Percentiles rank a stretch among this genome's conserved stretches.
Conservation (phyloP, 1,140 invertebrate species). For the Cotesia glomerata region DNA sequence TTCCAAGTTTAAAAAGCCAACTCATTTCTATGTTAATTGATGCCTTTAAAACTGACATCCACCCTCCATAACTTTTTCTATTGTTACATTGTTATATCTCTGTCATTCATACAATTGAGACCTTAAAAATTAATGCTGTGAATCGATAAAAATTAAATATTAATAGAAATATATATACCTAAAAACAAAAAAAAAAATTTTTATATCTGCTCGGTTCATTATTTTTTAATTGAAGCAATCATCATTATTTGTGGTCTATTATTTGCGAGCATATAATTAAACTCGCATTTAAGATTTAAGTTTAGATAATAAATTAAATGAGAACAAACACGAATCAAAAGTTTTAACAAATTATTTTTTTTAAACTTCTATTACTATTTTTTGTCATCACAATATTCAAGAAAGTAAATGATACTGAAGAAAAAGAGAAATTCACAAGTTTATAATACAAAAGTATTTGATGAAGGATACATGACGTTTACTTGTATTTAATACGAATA, state of each 20-base stretch:
- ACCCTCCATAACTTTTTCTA: neutral
- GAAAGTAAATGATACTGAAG: too few relatives aligned
- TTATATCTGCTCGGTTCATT: neutral
- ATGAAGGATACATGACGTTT: neutral
- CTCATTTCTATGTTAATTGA: conserved; percentile 24
- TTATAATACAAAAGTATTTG: neutral
- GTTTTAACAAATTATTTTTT: too few relatives aligned
- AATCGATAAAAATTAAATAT: too few relatives aligned
- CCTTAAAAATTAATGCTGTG: too few relatives aligned
- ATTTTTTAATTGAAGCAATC: conserved; percentile 2
- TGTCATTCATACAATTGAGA: neutral
- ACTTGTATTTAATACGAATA: neutral
- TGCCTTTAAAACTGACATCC: conserved; percentile 1
- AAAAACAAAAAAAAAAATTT: neutral
- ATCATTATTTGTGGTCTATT: neutral
- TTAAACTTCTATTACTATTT: too few relatives aligned
- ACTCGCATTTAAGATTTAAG: too few relatives aligned
- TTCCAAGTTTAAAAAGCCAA: neutral
- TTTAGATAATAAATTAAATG: too few relatives aligned
- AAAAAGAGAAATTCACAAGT: too few relatives aligned
- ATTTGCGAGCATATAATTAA: neutral
- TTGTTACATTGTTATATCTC: neutral
- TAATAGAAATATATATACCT: too few relatives aligned
- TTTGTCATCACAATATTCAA: too few relatives aligned
- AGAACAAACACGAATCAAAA: too few relatives aligned